Conservation (phyloP, 1,140 invertebrate genomes). For the Ruditapes philippinarum region DNA sequence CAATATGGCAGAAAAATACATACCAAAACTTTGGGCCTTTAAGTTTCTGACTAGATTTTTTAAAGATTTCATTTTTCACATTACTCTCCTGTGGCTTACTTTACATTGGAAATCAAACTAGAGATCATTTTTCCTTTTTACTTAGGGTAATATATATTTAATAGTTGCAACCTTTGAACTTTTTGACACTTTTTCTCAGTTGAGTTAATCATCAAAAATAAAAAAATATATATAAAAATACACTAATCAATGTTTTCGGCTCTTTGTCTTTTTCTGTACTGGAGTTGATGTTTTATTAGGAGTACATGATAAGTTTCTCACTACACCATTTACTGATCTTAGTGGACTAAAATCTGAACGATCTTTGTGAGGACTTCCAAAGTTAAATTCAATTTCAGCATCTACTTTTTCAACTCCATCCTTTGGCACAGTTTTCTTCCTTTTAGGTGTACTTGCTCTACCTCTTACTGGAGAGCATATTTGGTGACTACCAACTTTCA, state of each 20-base stretch:
- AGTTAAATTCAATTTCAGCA: slow-evolving; percentile 62
- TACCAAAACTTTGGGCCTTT: no score
- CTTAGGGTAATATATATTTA: no score
- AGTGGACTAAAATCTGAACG: slow-evolving; percentile 36
- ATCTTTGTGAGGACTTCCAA: slow-evolving; percentile 58
- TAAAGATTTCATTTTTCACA: no score
- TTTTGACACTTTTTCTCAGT: no score
- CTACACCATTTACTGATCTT: slow-evolving; percentile 2
- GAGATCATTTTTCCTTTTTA: no score
- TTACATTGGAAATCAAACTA: no score
- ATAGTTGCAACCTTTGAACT: no score
- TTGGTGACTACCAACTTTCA: neutral
- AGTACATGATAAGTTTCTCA: neutral
- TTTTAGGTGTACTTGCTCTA: neutral
- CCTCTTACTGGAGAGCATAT: neutral
- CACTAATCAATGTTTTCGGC: neutral
- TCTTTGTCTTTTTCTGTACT: neutral
- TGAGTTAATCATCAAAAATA: no score
- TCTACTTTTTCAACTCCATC: slow-evolving; percentile 44
- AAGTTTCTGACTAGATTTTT: no score
- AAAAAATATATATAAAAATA: no score
- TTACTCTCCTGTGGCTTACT: no score
- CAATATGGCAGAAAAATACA: no score
- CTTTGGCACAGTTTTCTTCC: neutral
- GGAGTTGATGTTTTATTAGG: slow-evolving; percentile 37